Evolutionary conservation across 2,888 invertebrate genomes (phyloP).

Genomic region (Diaperis boleti): DNA sequence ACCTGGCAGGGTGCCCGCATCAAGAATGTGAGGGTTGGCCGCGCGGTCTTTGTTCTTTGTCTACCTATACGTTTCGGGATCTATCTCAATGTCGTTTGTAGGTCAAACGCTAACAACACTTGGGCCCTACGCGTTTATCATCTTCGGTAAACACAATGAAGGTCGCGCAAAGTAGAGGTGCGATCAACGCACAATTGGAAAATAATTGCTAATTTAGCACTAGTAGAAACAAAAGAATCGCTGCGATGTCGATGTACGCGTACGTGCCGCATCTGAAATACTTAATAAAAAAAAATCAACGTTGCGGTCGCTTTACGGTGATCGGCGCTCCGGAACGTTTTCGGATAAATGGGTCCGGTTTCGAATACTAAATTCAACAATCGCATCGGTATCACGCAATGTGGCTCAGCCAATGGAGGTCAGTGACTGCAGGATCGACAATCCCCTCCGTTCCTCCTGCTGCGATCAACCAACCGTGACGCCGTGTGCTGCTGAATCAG

Average conservation of each 20-base stretch:
- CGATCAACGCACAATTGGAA: background rate
- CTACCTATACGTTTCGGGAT: slow-evolving; percentile 17
- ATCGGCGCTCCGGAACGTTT: slow-evolving; percentile 21
- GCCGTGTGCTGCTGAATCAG: slow-evolving; percentile 53
- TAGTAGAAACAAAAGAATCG: too few relatives aligned
- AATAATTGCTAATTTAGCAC: too few relatives aligned
- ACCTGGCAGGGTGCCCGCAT: slow-evolving; percentile 76
- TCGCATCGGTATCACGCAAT: slow-evolving; percentile 56
- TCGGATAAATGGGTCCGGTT: slow-evolving; percentile 30
- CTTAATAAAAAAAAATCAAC: background rate
- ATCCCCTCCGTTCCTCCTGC: slow-evolving; percentile 47
- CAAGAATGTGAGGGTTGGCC: slow-evolving; percentile 61
- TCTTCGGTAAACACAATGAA: slow-evolving; percentile 27
- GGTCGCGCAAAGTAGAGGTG: slow-evolving; percentile 20
- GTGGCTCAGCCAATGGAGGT: slow-evolving; percentile 59
- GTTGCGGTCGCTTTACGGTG: background rate
- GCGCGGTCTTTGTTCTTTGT: slow-evolving; percentile 38
- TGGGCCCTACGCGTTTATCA: slow-evolving; percentile 10
- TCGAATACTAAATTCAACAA: slow-evolving; percentile 44
- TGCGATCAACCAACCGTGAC: slow-evolving; percentile 52
- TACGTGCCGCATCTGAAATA: background rate
- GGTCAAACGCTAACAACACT: slow-evolving; percentile 30
- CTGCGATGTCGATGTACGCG: too few relatives aligned
- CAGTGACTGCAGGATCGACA: slow-evolving; percentile 58
- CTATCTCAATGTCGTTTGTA: slow-evolving; percentile 44